phyloP scores from a whole-genome alignment of 2,888 invertebrate genomes.

The Tuberolachnus salignus region DNA sequence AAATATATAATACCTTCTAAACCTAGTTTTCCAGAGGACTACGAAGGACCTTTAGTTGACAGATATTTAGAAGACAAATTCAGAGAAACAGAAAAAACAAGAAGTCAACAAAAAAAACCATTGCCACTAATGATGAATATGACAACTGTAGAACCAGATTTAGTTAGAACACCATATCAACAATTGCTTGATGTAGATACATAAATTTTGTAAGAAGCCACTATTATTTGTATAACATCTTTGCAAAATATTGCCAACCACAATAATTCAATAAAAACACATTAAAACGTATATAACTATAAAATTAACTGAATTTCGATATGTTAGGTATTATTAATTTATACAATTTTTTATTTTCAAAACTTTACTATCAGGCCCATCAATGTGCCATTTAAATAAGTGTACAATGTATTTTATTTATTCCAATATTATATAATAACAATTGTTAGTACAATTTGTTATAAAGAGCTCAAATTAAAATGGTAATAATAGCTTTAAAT shows the following conservation, averaged over 20 bases:
- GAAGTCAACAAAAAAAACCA: slow-evolving; percentile 61
- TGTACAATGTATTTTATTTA: background rate
- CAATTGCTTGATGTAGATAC: slow-evolving; percentile 49
- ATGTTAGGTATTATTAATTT: background rate
- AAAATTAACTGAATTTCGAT: background rate
- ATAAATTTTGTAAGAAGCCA: background rate
- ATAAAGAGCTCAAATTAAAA: slow-evolving; percentile 39
- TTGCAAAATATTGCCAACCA: background rate
- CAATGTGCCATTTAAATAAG: slow-evolving; percentile 31
- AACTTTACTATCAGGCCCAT: background rate
- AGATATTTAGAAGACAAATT: slow-evolving; percentile 83
- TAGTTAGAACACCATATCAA: slow-evolving; percentile 49
- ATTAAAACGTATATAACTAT: slow-evolving; percentile 10
- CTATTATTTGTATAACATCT: background rate
- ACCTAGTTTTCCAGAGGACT: slow-evolving; percentile 89
- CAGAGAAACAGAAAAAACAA: slow-evolving; percentile 81
- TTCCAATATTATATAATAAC: background rate
- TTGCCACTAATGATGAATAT: slow-evolving; percentile 11
- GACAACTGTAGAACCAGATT: slow-evolving; percentile 46
- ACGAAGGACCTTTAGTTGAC: slow-evolving; percentile 85
- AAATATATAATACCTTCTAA: slow-evolving; percentile 85
- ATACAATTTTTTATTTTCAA: background rate
- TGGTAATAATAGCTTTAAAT: background rate
- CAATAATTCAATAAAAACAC: background rate
- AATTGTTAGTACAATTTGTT: background rate